These are phyloP conservation scores for Rissa tridactyla DNA, from an alignment of 2,113 vertebrate genomes.

Conservation along the genomic window DNA sequence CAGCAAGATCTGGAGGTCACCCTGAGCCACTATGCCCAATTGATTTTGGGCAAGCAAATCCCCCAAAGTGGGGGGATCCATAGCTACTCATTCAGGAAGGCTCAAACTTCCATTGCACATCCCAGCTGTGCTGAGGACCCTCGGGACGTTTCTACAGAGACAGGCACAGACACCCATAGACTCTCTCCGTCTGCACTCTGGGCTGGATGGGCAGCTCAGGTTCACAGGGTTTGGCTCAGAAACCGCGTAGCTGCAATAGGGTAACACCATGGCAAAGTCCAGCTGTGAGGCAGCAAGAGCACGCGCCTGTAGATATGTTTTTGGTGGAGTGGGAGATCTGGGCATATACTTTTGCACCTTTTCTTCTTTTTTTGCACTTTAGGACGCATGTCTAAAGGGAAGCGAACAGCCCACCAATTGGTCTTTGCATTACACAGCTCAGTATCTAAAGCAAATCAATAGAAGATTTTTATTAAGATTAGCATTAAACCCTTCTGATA, in stretches of 20 bases:
- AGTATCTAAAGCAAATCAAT: not conserved
- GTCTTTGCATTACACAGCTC: not conserved
- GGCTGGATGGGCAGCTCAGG: not conserved
- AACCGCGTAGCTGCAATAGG: rapidly evolving
- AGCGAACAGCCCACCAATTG: not conserved
- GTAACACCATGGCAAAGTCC: not conserved
- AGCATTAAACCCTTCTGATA: not conserved
- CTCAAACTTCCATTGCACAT: not conserved
- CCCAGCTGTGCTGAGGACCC: not conserved
- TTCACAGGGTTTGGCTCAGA: not conserved
- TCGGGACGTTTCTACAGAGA: rapidly evolving
- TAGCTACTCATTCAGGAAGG: not conserved
- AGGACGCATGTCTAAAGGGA: not conserved
- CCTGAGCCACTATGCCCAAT: not conserved
- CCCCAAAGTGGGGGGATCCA: not conserved
- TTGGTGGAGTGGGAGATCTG: not conserved
- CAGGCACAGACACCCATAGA: not conserved
- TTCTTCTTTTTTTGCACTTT: not conserved
- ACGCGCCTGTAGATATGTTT: not conserved
- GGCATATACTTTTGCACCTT: not conserved
- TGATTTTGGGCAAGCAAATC: not conserved
- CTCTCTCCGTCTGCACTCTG: not conserved
- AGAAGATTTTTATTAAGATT: constrained; percentile 22
- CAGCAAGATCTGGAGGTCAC: not conserved
- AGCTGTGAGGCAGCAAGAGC: not conserved